Evolutionary conservation across 2,797 vertebrate genomes (phyloP).

Genomic region (Mycteria americana): DNA sequence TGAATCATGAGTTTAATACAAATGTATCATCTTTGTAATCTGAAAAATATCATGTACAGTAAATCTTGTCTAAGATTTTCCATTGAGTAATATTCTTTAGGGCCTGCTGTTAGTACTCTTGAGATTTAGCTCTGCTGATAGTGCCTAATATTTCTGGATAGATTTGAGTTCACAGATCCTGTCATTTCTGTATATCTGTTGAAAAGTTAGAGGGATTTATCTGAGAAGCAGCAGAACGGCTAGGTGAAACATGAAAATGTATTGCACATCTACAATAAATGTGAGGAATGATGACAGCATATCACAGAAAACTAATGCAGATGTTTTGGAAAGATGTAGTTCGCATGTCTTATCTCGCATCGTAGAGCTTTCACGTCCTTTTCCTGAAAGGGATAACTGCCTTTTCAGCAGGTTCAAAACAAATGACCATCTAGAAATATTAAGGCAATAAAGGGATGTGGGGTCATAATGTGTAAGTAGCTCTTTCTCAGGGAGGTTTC

Average conservation of each 20-base stretch:
- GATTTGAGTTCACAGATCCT: slow-evolving; percentile 33
- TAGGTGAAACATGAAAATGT: slow-evolving; percentile 54
- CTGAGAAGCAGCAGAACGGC: slow-evolving; percentile 28
- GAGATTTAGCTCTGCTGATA: slow-evolving; percentile 50
- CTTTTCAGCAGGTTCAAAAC: slow-evolving; percentile 51
- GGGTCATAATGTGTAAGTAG: not conserved
- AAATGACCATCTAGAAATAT: slow-evolving; percentile 46
- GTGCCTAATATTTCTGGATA: slow-evolving; percentile 44
- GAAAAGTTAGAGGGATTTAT: slow-evolving; percentile 63
- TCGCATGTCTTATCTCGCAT: slow-evolving; percentile 9
- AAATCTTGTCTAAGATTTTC: slow-evolving; percentile 53
- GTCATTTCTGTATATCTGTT: slow-evolving; percentile 36
- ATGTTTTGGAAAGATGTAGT: slow-evolving; percentile 39
- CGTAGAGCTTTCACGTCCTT: not conserved
- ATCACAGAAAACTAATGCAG: slow-evolving; percentile 43
- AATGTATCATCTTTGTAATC: slow-evolving; percentile 49
- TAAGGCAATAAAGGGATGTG: slow-evolving; percentile 35
- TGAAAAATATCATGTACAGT: slow-evolving; percentile 35
- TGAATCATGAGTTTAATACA: slow-evolving; percentile 55
- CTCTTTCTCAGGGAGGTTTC: not conserved
- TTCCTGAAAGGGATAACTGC: slow-evolving; percentile 1
- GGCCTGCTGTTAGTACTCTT: not conserved
- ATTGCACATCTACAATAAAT: slow-evolving; percentile 32
- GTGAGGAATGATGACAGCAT: slow-evolving; percentile 34
- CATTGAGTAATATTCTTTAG: slow-evolving; percentile 32